Evolutionary conservation across 2,888 invertebrate genomes (phyloP).

Genomic region (Morpho helenor): DNA sequence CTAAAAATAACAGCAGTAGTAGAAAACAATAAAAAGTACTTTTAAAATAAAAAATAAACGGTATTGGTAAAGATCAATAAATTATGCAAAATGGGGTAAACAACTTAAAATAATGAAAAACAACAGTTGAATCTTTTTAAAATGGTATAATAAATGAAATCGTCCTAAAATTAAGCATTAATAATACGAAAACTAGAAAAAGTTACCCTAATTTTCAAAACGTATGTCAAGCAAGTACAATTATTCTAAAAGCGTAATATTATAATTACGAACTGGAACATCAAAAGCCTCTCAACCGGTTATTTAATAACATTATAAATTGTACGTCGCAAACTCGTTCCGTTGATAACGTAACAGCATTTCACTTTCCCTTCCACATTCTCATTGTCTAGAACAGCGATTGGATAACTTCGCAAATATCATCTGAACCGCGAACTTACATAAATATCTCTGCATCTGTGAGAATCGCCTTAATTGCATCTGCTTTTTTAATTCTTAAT

Average conservation of each 20-base stretch:
- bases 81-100: too few relatives aligned
- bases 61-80: too few relatives aligned
- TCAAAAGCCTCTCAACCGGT: conserved; percentile 24
- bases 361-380: conserved; percentile 73
- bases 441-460: conserved; percentile 57
- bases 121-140: too few relatives aligned
- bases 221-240: background rate
- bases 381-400: conserved; percentile 69
- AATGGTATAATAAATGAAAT: too few relatives aligned
- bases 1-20: too few relatives aligned
- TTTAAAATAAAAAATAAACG: too few relatives aligned
- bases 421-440: conserved; percentile 58
- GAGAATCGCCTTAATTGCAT: conserved; percentile 65
- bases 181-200: background rate
- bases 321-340: conserved; percentile 31
- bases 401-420: conserved; percentile 72
- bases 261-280: conserved; percentile 10
- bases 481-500: conserved; percentile 51
- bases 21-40: too few relatives aligned
- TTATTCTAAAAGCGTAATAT: background rate
- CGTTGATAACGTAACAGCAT: conserved; percentile 65
- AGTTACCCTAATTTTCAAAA: background rate
- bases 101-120: too few relatives aligned
- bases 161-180: too few relatives aligned
- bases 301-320: conserved; percentile 27